Evolutionary conservation across 2,113 vertebrate genomes (phyloP).

Genomic region (Gasterosteus aculeatus): DNA sequence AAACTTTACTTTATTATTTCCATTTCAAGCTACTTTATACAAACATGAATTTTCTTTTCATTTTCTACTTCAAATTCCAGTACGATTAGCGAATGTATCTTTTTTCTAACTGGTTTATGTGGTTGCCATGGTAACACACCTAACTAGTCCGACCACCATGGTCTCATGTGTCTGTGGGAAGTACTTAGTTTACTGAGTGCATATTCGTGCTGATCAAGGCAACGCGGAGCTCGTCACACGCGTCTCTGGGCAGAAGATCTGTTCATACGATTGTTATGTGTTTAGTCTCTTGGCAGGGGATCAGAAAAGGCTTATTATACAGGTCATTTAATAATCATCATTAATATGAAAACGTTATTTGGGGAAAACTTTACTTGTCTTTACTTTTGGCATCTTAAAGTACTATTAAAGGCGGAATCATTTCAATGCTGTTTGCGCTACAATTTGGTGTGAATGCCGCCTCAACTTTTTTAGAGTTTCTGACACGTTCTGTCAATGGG

Average conservation of each 20-base stretch:
- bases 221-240: background rate
- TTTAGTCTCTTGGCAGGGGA: background rate
- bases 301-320: background rate
- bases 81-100: background rate
- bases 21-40: background rate
- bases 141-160: background rate
- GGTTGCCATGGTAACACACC: background rate
- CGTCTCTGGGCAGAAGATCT: background rate
- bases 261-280: background rate
- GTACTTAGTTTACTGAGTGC: background rate
- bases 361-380: background rate
- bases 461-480: background rate
- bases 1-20: background rate
- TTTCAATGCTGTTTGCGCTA: background rate
- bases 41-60: too few relatives aligned
- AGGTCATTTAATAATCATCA: background rate
- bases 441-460: too few relatives aligned
- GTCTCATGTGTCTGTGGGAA: background rate
- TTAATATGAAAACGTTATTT: background rate
- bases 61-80: background rate
- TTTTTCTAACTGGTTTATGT: background rate
- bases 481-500: background rate
- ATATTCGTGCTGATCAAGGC: background rate
- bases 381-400: background rate
- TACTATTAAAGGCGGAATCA: background rate